Conservation (phyloP, 2,797 vertebrate species). For the Caiman crocodilus region DNA sequence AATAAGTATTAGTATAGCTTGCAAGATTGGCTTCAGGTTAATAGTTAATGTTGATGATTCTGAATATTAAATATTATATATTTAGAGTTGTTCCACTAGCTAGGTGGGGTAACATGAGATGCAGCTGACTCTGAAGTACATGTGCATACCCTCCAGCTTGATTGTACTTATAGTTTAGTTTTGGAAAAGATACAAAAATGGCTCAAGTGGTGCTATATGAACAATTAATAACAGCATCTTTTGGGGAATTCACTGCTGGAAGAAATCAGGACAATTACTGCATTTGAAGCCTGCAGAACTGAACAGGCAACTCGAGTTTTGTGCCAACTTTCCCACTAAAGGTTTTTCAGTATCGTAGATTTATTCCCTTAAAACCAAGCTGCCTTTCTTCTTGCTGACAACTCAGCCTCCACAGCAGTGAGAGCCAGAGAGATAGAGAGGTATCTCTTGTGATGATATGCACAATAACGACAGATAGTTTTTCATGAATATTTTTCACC, state of each 20-base stretch:
- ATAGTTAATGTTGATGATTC: accelerated
- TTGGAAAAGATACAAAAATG: background rate
- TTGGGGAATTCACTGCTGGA: background rate
- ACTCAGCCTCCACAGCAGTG: background rate
- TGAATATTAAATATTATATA: accelerated
- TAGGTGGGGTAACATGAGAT: background rate
- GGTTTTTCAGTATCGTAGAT: background rate
- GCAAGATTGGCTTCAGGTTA: accelerated
- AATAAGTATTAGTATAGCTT: accelerated
- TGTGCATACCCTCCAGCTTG: accelerated
- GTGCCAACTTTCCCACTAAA: background rate
- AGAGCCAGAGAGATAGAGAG: accelerated
- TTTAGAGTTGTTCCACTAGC: background rate
- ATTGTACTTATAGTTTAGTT: background rate
- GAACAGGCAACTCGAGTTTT: accelerated
- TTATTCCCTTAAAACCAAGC: background rate
- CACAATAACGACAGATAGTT: background rate
- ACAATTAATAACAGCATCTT: background rate
- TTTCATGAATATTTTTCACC: accelerated
- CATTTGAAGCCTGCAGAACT: background rate
- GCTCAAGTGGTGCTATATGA: accelerated
- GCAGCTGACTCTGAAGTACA: background rate
- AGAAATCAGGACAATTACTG: background rate
- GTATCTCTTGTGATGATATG: background rate
- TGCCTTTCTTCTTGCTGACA: background rate